Conservation (phyloP, 2,888 invertebrate genomes). For the Taenaris catops region DNA sequence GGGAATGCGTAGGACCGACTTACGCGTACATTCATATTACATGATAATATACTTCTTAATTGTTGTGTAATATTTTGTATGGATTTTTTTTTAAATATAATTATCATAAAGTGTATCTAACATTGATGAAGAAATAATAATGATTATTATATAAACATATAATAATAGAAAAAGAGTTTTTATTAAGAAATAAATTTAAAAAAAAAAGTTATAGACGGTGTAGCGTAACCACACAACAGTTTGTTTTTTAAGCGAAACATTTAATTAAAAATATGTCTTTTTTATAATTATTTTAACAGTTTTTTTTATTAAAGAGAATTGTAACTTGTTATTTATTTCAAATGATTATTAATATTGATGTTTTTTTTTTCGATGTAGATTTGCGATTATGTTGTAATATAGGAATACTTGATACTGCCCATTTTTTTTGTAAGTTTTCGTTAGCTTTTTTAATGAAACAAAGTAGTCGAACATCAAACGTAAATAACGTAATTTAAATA, state of each 20-base stretch:
- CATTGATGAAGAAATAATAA: conserved; percentile 73
- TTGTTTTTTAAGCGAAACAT: conserved; percentile 53
- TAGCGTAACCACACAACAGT: conserved; percentile 65
- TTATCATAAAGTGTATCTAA: conserved; percentile 72
- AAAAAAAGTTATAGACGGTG: conserved; percentile 59
- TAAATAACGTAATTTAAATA: conserved; percentile 39
- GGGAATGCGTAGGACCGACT: conserved; percentile 32
- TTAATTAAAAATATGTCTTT: conserved; percentile 50
- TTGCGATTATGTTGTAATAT: conserved; percentile 69
- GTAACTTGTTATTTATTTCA: conserved; percentile 80
- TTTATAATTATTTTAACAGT: conserved; percentile 73
- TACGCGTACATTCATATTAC: conserved; percentile 10
- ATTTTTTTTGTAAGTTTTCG: conserved; percentile 51
- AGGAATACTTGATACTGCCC: conserved; percentile 73
- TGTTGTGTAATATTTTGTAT: conserved; percentile 51
- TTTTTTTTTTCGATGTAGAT: conserved; percentile 67
- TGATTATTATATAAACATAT: conserved; percentile 75
- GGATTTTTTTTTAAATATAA: conserved; percentile 55
- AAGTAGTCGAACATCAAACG: conserved; percentile 31
- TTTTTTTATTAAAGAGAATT: conserved; percentile 62
- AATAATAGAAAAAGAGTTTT: conserved; percentile 78
- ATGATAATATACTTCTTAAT: conserved; percentile 17
- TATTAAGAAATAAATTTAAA: conserved; percentile 77
- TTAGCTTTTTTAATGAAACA: conserved; percentile 39
- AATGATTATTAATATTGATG: conserved; percentile 77